These are phyloP conservation scores for Cyphomyrmex costatus DNA, from an alignment of 1,140 invertebrate species.

Conservation along the genomic window DNA sequence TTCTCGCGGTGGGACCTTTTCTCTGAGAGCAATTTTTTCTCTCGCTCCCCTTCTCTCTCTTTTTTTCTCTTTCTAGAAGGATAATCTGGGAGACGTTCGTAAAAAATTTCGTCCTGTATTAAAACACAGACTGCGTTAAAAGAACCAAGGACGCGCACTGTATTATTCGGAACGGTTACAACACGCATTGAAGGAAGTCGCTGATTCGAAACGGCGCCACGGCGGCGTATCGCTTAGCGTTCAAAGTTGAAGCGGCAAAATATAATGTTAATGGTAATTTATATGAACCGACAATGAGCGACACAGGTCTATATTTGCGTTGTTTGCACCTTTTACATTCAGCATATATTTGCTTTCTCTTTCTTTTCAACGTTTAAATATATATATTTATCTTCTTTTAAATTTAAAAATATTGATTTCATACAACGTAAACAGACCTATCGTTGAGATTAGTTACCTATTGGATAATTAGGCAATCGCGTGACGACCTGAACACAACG, in stretches of 20 bases:
- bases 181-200: constrained; percentile 23
- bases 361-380: too few relatives aligned
- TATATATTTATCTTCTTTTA: too few relatives aligned
- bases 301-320: too few relatives aligned
- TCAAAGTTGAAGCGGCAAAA: neutral
- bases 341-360: too few relatives aligned
- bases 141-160: constrained; percentile 39
- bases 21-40: neutral
- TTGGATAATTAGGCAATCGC: too few relatives aligned
- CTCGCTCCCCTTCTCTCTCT: neutral
- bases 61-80: neutral
- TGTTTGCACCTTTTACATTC: too few relatives aligned
- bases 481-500: too few relatives aligned
- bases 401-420: too few relatives aligned
- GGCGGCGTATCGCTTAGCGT: neutral
- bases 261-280: too few relatives aligned
- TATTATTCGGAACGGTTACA: constrained; percentile 24
- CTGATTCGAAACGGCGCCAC: neutral
- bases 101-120: neutral
- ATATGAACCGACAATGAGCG: too few relatives aligned
- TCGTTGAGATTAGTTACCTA: too few relatives aligned
- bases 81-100: neutral
- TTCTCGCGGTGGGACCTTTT: neutral
- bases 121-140: constrained; percentile 26
- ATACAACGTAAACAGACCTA: too few relatives aligned